Conservation (phyloP, 1,140 invertebrate genomes). For the Mycetomoellerius zeteki region DNA sequence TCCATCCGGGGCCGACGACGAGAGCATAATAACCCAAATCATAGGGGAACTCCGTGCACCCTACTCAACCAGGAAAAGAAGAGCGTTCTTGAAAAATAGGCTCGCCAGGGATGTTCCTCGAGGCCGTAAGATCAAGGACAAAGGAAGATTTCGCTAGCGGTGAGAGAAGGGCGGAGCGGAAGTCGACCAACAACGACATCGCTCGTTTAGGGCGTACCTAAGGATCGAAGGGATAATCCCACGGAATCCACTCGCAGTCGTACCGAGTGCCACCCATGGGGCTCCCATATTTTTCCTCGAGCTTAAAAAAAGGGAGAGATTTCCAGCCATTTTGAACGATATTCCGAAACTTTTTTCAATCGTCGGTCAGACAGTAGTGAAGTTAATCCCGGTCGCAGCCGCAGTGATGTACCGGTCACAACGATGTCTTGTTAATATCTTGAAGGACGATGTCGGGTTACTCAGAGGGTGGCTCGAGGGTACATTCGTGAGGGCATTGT, state of each 20-base stretch:
- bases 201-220: slow-evolving; percentile 17
- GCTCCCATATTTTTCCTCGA: slow-evolving; percentile 45
- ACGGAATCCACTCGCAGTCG: slow-evolving; percentile 64
- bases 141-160: slow-evolving; percentile 65
- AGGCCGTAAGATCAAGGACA: slow-evolving; percentile 56
- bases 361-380: slow-evolving; percentile 68
- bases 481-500: slow-evolving; percentile 80
- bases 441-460: slow-evolving; percentile 71
- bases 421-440: slow-evolving; percentile 86
- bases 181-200: slow-evolving; percentile 51
- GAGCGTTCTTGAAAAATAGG: slow-evolving; percentile 67
- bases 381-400: slow-evolving; percentile 73
- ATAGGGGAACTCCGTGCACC: slow-evolving; percentile 44
- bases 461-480: slow-evolving; percentile 77
- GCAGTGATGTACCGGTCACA: slow-evolving; percentile 77
- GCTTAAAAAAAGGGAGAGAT: slow-evolving; percentile 15
- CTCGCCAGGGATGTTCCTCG: slow-evolving; percentile 55
- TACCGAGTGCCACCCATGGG: background rate
- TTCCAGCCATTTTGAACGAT: slow-evolving; percentile 46
- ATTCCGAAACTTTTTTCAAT: slow-evolving; percentile 77
- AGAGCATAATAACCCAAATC: slow-evolving; percentile 76
- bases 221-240: slow-evolving; percentile 73
- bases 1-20: slow-evolving; percentile 69
- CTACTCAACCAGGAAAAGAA: slow-evolving; percentile 11
- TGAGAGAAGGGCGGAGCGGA: slow-evolving; percentile 26